Conservation (phyloP, 2,113 vertebrate genomes). For the Megalops atlanticus region DNA sequence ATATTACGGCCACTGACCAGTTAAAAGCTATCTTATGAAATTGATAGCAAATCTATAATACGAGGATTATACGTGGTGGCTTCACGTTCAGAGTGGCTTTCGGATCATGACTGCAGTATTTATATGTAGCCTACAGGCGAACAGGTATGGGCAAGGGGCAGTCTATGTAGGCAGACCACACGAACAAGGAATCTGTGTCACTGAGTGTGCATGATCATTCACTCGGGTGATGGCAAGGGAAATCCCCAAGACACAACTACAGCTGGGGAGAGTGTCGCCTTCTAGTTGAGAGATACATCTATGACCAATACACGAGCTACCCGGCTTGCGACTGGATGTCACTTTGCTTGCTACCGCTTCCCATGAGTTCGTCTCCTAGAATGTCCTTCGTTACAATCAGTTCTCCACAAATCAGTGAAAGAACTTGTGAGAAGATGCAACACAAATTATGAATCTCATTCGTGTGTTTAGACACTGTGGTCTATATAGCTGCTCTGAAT, state of each 20-base stretch:
- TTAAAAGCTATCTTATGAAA: not conserved
- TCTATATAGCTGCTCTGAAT: too few relatives aligned
- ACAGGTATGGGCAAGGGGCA: constrained; percentile 18
- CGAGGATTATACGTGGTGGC: constrained; percentile 10
- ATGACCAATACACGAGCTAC: constrained; percentile 10
- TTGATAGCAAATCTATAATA: not conserved
- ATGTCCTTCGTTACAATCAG: not conserved
- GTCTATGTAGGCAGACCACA: constrained; percentile 1
- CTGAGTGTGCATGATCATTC: constrained; percentile 17
- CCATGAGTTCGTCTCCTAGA: not conserved
- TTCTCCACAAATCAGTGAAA: not conserved
- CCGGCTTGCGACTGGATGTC: not conserved
- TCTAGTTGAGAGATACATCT: constrained; percentile 10
- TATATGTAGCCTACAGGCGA: constrained; percentile 26
- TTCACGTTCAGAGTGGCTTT: constrained; percentile 17
- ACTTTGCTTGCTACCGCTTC: not conserved
- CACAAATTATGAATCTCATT: not conserved
- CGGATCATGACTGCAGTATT: not conserved
- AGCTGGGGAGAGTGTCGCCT: constrained; percentile 12
- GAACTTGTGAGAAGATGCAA: not conserved
- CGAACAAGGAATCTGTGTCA: constrained; percentile 24
- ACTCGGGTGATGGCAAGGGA: constrained; percentile 13
- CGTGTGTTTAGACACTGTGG: not conserved
- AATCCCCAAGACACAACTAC: constrained; percentile 20
- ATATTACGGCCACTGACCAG: not conserved